Evolutionary conservation across 2,888 invertebrate species (phyloP).

Genomic region (Blastobasis adustella): DNA sequence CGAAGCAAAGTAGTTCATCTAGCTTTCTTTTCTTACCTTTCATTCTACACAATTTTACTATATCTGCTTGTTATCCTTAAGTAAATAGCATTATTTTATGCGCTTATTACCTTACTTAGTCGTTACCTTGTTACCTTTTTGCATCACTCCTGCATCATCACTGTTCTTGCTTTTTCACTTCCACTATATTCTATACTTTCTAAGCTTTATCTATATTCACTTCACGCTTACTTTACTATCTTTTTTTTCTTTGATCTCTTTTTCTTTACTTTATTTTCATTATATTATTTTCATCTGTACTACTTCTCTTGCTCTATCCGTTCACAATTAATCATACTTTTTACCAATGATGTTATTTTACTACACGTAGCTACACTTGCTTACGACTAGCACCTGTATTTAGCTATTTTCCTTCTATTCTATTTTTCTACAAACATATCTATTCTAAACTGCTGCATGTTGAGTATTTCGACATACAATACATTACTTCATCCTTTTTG

Average conservation of each 20-base stretch:
- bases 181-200: constrained; percentile 7
- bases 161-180: constrained; percentile 4
- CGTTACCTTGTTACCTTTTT: not conserved
- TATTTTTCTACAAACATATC: not conserved
- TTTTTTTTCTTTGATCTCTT: constrained; percentile 1
- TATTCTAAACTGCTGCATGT: too few species aligned
- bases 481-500: too few species aligned
- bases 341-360: not conserved
- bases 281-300: constrained; percentile 6
- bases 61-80: not conserved
- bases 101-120: not conserved
- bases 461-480: too few species aligned
- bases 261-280: constrained; percentile 7
- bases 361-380: not conserved
- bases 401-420: not conserved
- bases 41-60: not conserved
- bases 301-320: constrained; percentile 3
- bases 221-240: constrained; percentile 13
- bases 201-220: constrained; percentile 7
- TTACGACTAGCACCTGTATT: too few species aligned
- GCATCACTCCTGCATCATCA: constrained; percentile 15
- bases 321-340: not conserved
- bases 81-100: not conserved
- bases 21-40: constrained; percentile 1
- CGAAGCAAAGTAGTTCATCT: constrained; percentile 46